A percentile compares a stretch with the other conserved stretches of the same genome.
phyloP scores from a whole-genome alignment of 2,888 invertebrate species.

The Eilema caniola region DNA sequence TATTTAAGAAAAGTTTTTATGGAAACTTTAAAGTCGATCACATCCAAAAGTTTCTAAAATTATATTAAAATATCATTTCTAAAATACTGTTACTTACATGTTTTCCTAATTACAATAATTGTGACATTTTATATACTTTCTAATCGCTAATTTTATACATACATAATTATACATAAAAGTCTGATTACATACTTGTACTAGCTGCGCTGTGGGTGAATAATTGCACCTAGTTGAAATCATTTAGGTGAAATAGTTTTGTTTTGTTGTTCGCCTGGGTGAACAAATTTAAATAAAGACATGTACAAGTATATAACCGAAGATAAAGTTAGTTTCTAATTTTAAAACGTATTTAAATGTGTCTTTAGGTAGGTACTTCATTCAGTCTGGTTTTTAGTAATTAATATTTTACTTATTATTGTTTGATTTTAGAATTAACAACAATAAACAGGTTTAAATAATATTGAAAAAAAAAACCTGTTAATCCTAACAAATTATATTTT shows the following conservation, averaged over 20 bases:
- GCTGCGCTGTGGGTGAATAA: not conserved
- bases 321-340: slow-evolving; percentile 7
- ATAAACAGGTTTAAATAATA: not conserved
- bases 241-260: not conserved
- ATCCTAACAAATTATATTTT: not conserved
- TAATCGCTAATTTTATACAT: slow-evolving; percentile 11
- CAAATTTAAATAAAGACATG: not conserved
- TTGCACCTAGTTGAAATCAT: not conserved
- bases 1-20: slow-evolving; percentile 39
- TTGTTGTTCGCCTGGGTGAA: not conserved
- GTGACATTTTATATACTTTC: slow-evolving; percentile 32
- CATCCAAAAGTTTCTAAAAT: slow-evolving; percentile 73
- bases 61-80: slow-evolving; percentile 38
- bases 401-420: slow-evolving; percentile 6
- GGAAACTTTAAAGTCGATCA: slow-evolving; percentile 72
- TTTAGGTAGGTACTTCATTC: slow-evolving; percentile 20
- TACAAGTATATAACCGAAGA: slow-evolving; percentile 8
- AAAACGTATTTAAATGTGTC: slow-evolving; percentile 6
- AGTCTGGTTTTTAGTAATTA: slow-evolving; percentile 23
- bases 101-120: slow-evolving; percentile 34
- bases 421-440: not conserved
- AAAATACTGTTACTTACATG: slow-evolving; percentile 52
- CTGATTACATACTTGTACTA: slow-evolving; percentile 10
- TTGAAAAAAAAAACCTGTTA: not conserved
- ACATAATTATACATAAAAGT: slow-evolving; percentile 15